These are phyloP conservation scores for Globodera ellingtonae DNA, from an alignment of 1,140 invertebrate species.

Conservation along the genomic window DNA sequence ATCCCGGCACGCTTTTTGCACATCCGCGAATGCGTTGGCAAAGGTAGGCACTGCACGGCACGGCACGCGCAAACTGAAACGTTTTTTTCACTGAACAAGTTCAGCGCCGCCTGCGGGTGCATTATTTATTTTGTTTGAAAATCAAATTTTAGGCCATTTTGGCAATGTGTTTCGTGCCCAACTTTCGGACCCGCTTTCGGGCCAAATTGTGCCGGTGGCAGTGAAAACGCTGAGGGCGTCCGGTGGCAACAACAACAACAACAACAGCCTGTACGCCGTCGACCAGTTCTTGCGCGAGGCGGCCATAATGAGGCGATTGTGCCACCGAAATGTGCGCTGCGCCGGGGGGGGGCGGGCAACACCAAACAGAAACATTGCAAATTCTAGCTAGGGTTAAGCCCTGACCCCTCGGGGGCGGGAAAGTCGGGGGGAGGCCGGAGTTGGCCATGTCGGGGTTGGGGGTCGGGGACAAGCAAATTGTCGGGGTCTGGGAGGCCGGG, in stretches of 20 bases:
- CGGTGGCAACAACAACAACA: not conserved
- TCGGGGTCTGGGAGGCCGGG: too few relatives aligned
- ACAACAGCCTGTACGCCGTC: slow-evolving; percentile 23
- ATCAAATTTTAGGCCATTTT: slow-evolving; percentile 33
- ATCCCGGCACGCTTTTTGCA: slow-evolving; percentile 32
- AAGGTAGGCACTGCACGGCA: slow-evolving; percentile 12
- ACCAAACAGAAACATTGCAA: not conserved
- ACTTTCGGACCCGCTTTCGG: slow-evolving; percentile 33
- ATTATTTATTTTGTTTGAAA: not conserved
- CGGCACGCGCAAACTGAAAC: not conserved
- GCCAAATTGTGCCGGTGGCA: slow-evolving; percentile 32
- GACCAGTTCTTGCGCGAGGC: slow-evolving; percentile 62
- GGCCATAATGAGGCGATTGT: slow-evolving; percentile 57
- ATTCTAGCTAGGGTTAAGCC: too few relatives aligned
- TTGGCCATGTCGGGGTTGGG: too few relatives aligned
- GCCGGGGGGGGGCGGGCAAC: not conserved
- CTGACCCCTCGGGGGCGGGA: too few relatives aligned
- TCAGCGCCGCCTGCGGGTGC: not conserved
- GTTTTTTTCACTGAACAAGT: not conserved
- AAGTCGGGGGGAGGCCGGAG: too few relatives aligned
- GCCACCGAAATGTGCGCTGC: slow-evolving; percentile 58
- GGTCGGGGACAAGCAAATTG: too few relatives aligned
- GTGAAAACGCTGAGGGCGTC: slow-evolving; percentile 33
- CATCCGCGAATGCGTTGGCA: slow-evolving; percentile 31
- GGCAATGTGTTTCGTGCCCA: slow-evolving; percentile 37